phyloP scores from a whole-genome alignment of 2,888 invertebrate species.

The Agrotis segetum region DNA sequence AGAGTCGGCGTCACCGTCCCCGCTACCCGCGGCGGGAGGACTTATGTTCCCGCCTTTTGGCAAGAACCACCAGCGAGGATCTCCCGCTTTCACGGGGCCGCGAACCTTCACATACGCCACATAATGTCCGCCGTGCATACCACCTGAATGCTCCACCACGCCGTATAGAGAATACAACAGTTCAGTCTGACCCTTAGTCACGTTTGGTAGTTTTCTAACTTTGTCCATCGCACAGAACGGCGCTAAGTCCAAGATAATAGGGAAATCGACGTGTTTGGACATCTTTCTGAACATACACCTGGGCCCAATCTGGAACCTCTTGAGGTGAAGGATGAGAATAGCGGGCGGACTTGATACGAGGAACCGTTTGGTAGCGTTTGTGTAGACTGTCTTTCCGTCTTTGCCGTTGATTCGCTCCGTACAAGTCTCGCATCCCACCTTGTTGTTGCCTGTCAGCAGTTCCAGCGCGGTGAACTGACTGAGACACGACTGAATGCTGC shows the following conservation, averaged over 20 bases:
- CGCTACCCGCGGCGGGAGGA: constrained; percentile 84
- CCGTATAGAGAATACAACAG: constrained; percentile 98
- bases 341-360: constrained; percentile 98
- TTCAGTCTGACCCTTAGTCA: constrained; percentile 92
- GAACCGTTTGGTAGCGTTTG: constrained; percentile 96
- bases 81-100: constrained; percentile 91
- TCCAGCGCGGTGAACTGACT: constrained; percentile 98
- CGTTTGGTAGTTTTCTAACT: constrained; percentile 91
- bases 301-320: constrained; percentile 97
- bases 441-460: constrained; percentile 97
- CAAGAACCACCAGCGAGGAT: constrained; percentile 94
- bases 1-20: constrained; percentile 89
- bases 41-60: constrained; percentile 91
- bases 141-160: constrained; percentile 98
- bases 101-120: constrained; percentile 98
- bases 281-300: constrained; percentile 95
- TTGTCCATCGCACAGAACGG: constrained; percentile 96
- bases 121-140: constrained; percentile 96
- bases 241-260: constrained; percentile 95
- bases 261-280: constrained; percentile 96
- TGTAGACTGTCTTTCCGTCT: constrained; percentile 94
- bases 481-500: constrained; percentile 96
- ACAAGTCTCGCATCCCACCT: constrained; percentile 98
- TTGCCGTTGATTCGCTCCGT: constrained; percentile 93
- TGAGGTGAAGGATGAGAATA: constrained; percentile 98